These are phyloP conservation scores for Nothoprocta perdicaria DNA, from an alignment of 2,113 vertebrate genomes.

Conservation along the genomic window DNA sequence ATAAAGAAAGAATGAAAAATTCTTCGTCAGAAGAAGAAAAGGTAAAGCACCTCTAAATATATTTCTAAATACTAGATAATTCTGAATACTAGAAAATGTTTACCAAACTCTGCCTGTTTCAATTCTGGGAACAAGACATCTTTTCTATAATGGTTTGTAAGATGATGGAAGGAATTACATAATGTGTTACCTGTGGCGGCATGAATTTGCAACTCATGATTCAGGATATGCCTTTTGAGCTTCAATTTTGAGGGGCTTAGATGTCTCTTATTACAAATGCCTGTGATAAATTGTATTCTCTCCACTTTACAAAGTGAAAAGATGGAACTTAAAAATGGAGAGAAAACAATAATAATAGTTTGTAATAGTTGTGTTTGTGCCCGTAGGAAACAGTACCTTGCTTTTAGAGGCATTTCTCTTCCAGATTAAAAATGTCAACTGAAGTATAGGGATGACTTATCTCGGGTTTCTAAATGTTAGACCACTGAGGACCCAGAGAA, in stretches of 20 bases:
- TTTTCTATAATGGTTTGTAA: not conserved
- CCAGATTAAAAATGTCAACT: not conserved
- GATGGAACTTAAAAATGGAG: not conserved
- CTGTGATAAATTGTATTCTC: not conserved
- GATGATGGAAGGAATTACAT: fast-evolving
- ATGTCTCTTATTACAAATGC: not conserved
- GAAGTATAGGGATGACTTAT: not conserved
- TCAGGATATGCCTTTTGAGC: not conserved
- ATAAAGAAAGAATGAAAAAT: not conserved
- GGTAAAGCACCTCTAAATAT: not conserved
- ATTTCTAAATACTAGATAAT: not conserved
- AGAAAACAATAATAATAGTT: not conserved
- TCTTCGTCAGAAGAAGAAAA: not conserved
- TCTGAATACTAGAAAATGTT: not conserved
- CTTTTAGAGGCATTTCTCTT: not conserved
- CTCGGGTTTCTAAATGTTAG: not conserved
- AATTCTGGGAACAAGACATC: not conserved
- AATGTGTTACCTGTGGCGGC: not conserved
- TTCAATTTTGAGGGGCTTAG: not conserved
- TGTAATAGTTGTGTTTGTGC: not conserved
- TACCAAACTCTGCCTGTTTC: not conserved
- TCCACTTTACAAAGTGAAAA: not conserved
- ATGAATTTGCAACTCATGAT: not conserved
- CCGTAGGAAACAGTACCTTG: not conserved
- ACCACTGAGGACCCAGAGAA: not conserved